These are phyloP conservation scores for Macropus fuliginosus DNA, from an alignment of 2,797 vertebrate genomes.

Conservation along the genomic window DNA sequence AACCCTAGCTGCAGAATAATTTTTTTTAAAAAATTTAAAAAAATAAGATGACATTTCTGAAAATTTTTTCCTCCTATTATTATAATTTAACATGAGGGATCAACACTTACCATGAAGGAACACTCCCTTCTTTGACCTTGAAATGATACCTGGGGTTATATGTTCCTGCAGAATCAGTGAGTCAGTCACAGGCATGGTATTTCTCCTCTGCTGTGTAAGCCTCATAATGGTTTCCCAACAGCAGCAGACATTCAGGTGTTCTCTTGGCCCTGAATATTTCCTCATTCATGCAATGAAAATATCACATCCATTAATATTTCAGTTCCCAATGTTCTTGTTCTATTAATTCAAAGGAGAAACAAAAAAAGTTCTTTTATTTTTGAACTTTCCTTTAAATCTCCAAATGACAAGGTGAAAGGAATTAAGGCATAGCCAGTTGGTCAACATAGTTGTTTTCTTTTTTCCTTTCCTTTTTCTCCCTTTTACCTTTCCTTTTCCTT, in stretches of 20 bases:
- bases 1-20: neutral
- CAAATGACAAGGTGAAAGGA: neutral
- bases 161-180: slow-evolving; percentile 42
- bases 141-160: slow-evolving; percentile 54
- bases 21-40: too few relatives aligned
- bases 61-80: slow-evolving; percentile 55
- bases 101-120: slow-evolving; percentile 24
- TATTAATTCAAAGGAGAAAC: neutral
- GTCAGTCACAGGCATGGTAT: slow-evolving; percentile 62
- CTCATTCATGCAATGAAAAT: slow-evolving; percentile 55
- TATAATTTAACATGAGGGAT: slow-evolving; percentile 71
- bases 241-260: slow-evolving; percentile 59
- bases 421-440: neutral
- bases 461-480: too few relatives aligned
- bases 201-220: slow-evolving; percentile 71
- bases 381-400: neutral
- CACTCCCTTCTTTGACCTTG: slow-evolving; percentile 60
- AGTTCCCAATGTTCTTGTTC: neutral
- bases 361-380: neutral
- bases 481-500: too few relatives aligned
- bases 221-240: slow-evolving; percentile 61
- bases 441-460: neutral
- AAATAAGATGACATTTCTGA: slow-evolving; percentile 39
- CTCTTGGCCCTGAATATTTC: slow-evolving; percentile 28
- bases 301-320: neutral